phyloP scores from a whole-genome alignment of 1,140 invertebrate genomes.

The Brachystomella parvula region DNA sequence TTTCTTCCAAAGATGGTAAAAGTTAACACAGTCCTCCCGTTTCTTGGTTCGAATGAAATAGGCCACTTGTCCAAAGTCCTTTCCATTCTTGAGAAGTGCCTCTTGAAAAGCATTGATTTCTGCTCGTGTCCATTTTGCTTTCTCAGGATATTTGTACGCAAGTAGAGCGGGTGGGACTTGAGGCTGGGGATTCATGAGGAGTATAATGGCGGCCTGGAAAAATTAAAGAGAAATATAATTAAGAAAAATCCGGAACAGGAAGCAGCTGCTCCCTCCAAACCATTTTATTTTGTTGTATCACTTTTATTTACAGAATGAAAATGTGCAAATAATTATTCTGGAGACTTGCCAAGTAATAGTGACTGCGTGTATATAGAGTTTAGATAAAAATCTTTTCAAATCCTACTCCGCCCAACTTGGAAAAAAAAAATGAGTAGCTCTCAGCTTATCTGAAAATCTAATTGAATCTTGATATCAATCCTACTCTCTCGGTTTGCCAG shows the following conservation, averaged over 20 bases:
- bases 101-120: constrained; percentile 84
- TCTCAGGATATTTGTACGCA: constrained; percentile 64
- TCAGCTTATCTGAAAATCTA: too few species aligned
- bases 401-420: too few species aligned
- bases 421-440: too few species aligned
- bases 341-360: not conserved
- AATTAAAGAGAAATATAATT: too few species aligned
- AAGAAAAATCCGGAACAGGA: constrained; percentile 18
- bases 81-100: constrained; percentile 79
- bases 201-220: constrained; percentile 66
- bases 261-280: not conserved
- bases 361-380: not conserved
- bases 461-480: too few species aligned
- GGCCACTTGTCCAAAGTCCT: constrained; percentile 84
- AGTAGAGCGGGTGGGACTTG: constrained; percentile 60
- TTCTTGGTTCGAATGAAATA: constrained; percentile 72
- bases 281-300: not conserved
- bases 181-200: constrained; percentile 66
- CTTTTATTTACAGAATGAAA: not conserved
- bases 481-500: too few species aligned
- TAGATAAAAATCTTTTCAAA: constrained; percentile 1
- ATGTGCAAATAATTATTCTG: not conserved
- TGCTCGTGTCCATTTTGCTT: constrained; percentile 68
- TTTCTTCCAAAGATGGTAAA: constrained; percentile 99
- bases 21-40: constrained; percentile 88